phyloP scores from a whole-genome alignment of 2,113 vertebrate species.

The Pituophis catenifer region DNA sequence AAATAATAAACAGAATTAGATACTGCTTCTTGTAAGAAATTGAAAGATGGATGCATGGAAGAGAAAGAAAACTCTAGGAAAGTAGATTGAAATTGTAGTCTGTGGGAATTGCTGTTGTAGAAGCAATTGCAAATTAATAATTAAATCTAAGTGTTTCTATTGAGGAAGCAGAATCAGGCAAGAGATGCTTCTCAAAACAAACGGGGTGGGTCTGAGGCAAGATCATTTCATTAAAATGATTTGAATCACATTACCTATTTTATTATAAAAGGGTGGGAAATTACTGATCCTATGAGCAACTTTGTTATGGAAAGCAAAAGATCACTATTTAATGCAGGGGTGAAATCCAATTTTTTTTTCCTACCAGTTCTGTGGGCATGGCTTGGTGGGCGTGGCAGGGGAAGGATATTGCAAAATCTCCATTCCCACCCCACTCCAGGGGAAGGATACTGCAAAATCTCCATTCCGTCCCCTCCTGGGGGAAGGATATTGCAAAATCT shows the following conservation, averaged over 20 bases:
- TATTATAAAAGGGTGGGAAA: background rate
- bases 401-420: too few species aligned
- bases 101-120: background rate
- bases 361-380: too few species aligned
- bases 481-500: too few species aligned
- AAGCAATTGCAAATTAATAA: accelerated
- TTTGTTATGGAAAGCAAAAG: background rate
- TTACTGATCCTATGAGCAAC: background rate
- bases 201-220: background rate
- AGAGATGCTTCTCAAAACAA: background rate
- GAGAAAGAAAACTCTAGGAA: background rate
- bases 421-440: too few species aligned
- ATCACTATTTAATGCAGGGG: background rate
- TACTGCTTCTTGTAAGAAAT: background rate
- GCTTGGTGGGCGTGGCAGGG: too few species aligned
- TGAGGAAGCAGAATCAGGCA: background rate
- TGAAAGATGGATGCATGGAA: background rate
- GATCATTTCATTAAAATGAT: conserved; percentile 13
- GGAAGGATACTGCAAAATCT: too few species aligned
- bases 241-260: background rate
- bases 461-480: too few species aligned
- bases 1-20: background rate
- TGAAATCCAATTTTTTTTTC: too few species aligned
- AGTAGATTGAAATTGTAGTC: background rate
- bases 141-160: background rate